Percentiles rank a stretch among this genome's conserved stretches.
Conservation (phyloP, 2,113 vertebrate genomes). For the Crotalus helleri region DNA sequence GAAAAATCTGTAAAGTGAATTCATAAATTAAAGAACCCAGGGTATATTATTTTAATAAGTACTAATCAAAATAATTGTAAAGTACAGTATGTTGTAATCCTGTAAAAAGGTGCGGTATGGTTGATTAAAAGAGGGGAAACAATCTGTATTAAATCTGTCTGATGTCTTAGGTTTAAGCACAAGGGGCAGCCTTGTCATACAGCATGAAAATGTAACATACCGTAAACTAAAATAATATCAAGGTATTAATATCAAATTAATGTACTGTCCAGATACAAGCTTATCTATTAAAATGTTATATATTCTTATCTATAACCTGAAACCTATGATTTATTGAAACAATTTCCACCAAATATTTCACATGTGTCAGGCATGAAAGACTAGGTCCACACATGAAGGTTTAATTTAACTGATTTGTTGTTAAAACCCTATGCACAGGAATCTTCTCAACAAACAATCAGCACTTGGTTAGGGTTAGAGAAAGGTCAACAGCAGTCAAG, state of each 20-base stretch:
- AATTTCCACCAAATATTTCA: constrained; percentile 23
- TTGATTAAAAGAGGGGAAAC: constrained; percentile 50
- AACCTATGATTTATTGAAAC: constrained; percentile 14
- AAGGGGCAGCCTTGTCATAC: constrained; percentile 37
- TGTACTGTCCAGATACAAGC: constrained; percentile 30
- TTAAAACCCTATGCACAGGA: too few species aligned
- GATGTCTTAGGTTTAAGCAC: constrained; percentile 51
- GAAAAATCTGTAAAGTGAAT: neutral
- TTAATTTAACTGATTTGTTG: too few species aligned
- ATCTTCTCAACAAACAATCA: too few species aligned
- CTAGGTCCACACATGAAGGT: too few species aligned
- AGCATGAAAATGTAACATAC: constrained; percentile 16
- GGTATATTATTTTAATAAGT: constrained; percentile 50
- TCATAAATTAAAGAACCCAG: constrained; percentile 30
- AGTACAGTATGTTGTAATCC: constrained; percentile 47
- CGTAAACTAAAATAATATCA: constrained; percentile 31
- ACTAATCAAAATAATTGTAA: constrained; percentile 57
- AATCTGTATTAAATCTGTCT: constrained; percentile 52
- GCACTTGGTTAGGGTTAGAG: too few species aligned
- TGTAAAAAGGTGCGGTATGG: constrained; percentile 43
- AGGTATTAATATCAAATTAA: constrained; percentile 19
- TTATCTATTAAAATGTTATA: constrained; percentile 39
- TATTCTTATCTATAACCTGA: constrained; percentile 20
- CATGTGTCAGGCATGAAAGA: too few species aligned
- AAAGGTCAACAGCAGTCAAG: too few species aligned